Conservation (phyloP, 2,888 invertebrate species). For the Sphaeridia pumilis region DNA sequence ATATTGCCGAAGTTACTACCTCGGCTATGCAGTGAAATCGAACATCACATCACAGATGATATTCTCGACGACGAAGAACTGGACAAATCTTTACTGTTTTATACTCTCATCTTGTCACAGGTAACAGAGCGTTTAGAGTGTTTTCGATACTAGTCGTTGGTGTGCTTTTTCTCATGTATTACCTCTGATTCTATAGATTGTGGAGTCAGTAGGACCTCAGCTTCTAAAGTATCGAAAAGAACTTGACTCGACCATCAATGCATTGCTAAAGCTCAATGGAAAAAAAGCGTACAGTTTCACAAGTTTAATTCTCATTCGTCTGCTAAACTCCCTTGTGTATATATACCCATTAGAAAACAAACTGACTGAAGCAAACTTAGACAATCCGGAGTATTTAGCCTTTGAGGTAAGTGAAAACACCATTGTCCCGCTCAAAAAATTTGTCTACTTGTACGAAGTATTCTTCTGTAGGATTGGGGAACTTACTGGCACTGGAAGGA, state of each 20-base stretch:
- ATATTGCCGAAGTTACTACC: slow-evolving; percentile 63
- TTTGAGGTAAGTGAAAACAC: slow-evolving; percentile 19
- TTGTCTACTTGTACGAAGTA: neutral
- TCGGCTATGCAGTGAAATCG: slow-evolving; percentile 54
- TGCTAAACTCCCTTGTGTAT: slow-evolving; percentile 29
- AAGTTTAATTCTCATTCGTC: slow-evolving; percentile 23
- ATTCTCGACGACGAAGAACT: slow-evolving; percentile 60
- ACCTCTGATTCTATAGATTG: slow-evolving; percentile 17
- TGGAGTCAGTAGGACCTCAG: slow-evolving; percentile 43
- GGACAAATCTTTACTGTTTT: slow-evolving; percentile 65
- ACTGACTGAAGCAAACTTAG: slow-evolving; percentile 30
- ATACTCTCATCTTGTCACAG: slow-evolving; percentile 60
- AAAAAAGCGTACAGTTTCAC: slow-evolving; percentile 32
- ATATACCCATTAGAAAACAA: slow-evolving; percentile 34
- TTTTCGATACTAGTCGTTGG: neutral
- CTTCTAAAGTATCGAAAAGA: slow-evolving; percentile 46
- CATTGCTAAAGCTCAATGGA: slow-evolving; percentile 40
- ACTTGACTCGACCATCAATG: slow-evolving; percentile 45
- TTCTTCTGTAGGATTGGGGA: slow-evolving; percentile 59
- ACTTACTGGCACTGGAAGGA: slow-evolving; percentile 53
- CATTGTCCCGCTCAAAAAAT: neutral
- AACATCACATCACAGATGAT: slow-evolving; percentile 52
- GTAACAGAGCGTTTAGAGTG: slow-evolving; percentile 38
- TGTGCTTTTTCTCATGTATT: neutral
- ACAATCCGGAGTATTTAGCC: slow-evolving; percentile 33